Evolutionary conservation across 2,113 vertebrate species (phyloP).

Genomic region (Cacatua alba): DNA sequence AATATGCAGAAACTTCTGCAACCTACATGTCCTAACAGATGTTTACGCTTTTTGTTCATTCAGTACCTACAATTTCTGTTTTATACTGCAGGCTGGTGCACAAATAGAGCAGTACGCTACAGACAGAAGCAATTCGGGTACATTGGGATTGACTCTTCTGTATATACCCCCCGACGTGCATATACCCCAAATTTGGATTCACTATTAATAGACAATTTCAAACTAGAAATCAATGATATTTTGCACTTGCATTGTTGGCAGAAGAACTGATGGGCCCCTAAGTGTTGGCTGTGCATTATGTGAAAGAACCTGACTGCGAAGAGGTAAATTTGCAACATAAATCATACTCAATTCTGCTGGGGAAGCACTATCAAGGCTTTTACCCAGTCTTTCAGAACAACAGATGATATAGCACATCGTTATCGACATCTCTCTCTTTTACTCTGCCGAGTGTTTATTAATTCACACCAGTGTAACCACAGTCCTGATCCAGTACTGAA

Average conservation of each 20-base stretch:
- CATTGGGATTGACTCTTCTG: background rate
- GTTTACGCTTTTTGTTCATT: background rate
- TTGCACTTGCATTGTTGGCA: background rate
- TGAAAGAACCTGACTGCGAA: background rate
- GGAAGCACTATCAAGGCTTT: background rate
- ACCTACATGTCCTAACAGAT: rapidly evolving
- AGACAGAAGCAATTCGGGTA: background rate
- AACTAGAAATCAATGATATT: background rate
- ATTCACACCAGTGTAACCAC: background rate
- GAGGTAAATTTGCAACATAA: background rate
- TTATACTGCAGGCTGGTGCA: background rate
- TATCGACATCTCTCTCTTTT: background rate
- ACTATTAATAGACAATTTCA: background rate
- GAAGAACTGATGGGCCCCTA: background rate
- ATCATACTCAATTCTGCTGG: background rate
- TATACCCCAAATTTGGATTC: background rate
- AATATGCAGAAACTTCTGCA: background rate
- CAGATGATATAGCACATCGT: background rate
- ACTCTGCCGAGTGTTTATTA: background rate
- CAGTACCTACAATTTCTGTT: background rate
- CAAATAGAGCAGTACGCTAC: background rate
- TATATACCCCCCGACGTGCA: rapidly evolving
- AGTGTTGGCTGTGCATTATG: background rate
- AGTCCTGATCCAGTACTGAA: background rate
- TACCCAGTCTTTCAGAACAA: background rate